phyloP scores from a whole-genome alignment of 2,113 vertebrate species.

The Callopanchax toddi region DNA sequence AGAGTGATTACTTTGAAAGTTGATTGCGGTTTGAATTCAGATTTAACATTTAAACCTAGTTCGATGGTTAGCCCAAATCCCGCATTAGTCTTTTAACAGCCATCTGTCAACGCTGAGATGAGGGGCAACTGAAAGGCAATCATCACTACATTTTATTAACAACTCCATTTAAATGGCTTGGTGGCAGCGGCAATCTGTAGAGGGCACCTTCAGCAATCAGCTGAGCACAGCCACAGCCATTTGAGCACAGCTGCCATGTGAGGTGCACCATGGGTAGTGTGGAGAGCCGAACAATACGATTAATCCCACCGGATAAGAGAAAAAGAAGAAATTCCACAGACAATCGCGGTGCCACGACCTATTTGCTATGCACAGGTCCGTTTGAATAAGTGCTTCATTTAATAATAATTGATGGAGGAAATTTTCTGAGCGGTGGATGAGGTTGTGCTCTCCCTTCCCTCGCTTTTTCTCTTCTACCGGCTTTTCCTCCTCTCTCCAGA shows the following conservation, averaged over 20 bases:
- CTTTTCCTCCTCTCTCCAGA: slow-evolving; percentile 68
- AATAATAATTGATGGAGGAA: slow-evolving; percentile 71
- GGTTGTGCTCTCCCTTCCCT: slow-evolving; percentile 42
- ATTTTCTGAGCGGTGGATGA: slow-evolving; percentile 45
- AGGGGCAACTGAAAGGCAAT: slow-evolving; percentile 64
- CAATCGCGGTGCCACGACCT: slow-evolving; percentile 49
- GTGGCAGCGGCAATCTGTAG: slow-evolving; percentile 69
- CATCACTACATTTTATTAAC: slow-evolving; percentile 72
- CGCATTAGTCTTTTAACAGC: slow-evolving; percentile 33
- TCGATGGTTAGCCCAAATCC: slow-evolving; percentile 43
- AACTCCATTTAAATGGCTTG: slow-evolving; percentile 71
- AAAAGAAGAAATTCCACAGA: slow-evolving; percentile 60
- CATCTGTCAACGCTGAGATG: slow-evolving; percentile 55
- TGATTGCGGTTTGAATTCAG: neutral
- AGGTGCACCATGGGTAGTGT: slow-evolving; percentile 56
- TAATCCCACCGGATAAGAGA: slow-evolving; percentile 66
- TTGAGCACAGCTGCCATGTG: slow-evolving; percentile 62
- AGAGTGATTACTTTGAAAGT: neutral
- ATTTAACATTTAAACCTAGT: slow-evolving; percentile 28
- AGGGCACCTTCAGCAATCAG: slow-evolving; percentile 79
- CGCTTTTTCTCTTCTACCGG: slow-evolving; percentile 40
- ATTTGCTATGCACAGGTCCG: slow-evolving; percentile 69
- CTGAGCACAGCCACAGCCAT: too few species aligned
- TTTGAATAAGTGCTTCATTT: slow-evolving; percentile 76
- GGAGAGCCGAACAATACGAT: slow-evolving; percentile 59